Evolutionary conservation across 2,888 invertebrate genomes (phyloP), one percentile per base, ranked within the genome.

Genomic region (Aethes cnicana): DNA sequence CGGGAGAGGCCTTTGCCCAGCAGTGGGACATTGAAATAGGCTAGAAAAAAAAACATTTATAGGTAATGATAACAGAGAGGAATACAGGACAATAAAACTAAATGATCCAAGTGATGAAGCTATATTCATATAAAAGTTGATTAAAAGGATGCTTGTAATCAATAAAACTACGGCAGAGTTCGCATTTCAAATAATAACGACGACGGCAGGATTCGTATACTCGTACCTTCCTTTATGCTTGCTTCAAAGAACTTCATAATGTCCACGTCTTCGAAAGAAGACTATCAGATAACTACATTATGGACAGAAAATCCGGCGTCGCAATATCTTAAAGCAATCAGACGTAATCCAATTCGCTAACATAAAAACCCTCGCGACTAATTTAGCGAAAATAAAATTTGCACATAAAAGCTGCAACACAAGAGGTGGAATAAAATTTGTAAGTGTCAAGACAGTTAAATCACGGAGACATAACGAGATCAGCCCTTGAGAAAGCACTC

Each of bases 371-470:
- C 61, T 66, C 62, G 63, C 61, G 68, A 66, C 72, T 75, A 75
- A 84, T 81, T 81, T 75, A 57, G 61, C 55, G 67, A 71, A 76
- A 77, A 77, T 74, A 74, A 79, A 83, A 82, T 81, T 81, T 77
- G 73, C 77, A 77, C 69, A 83, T 82, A 80, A 83, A 76, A 72
- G 74, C 70, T 66, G 71, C 67, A 76, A 72, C 66, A 71, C 63
- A 76, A 77, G 79, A 67, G 71, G 68, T 72, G 72, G 77, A 82
- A 82, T 80, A 78, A 82, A 79, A 84, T 79, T 74, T 77, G 78
- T 77, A 79, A 77, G 78, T 86, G 85, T 84, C 84, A 82, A 78
- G 83, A 80, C 83, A 74, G 80, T 83, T 84, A 82, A 85, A 85
- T 81, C 78, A 76, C 71, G 74, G 76, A 59, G 60, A 73, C 66